Evolutionary conservation across 1,140 invertebrate genomes (phyloP), one percentile per base, ranked within the genome.

Genomic region (Xylocopa sonorina): DNA sequence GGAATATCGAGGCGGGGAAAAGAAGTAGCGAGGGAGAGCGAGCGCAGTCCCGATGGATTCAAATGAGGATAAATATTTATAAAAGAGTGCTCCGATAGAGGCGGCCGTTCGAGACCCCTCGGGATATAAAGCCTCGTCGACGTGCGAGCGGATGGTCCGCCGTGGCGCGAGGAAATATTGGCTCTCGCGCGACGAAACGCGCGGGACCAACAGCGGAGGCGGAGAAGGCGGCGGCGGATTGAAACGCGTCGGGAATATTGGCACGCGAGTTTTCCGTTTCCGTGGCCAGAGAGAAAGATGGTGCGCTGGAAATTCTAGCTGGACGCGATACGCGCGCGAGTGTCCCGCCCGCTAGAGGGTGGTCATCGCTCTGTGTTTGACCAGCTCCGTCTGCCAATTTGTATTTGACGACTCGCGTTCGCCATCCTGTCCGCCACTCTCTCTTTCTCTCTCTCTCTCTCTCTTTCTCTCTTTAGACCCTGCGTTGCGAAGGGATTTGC

Each of bases 31-130:
- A 63, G 51, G 41, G 9, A 38, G 75, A n/a, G n/a, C n/a, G n/a
- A n/a, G n/a, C n/a, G 46, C 48, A 53, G 69, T 78, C 84, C 83
- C 82, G 83, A 83, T 85, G 84, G 88, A 91, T 92, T 92, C 87
- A 89, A 91, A 91, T 88, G 88, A 90, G 89, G 87, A 92, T 92
- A 92, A 92, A 92, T 91, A 91, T 91, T 91, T 91, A 91, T 91
- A 90, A 91, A 91, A 90, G 88, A 87, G 83, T 66, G 76, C 79
- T 80, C 75, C 85, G 87, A 88, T 83, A 64, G 68, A 85, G 78
- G 27, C 63, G 69, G 53, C 50, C 66, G 46, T 51, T 67, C 64
- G 75, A 74, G n/a, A 58, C 84, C 82, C 58, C 71, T 69, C 38
- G 55, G 60, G 82, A 78, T 48, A 34, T 48, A 43, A 3, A 5